Evolutionary conservation across 1,140 invertebrate species (phyloP).

Genomic region (Neuroterus valhalla): DNA sequence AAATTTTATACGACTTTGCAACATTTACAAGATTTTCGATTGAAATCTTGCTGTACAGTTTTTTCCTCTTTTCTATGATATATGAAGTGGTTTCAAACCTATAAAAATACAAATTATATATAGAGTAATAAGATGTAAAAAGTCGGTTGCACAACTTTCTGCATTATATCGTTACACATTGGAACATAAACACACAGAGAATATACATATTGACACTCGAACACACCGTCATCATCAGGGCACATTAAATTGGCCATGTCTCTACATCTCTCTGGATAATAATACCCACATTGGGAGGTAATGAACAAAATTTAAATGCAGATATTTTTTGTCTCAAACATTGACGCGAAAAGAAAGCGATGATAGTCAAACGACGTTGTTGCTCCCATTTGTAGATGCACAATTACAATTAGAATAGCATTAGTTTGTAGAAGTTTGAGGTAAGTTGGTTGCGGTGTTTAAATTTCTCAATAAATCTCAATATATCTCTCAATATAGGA

Average conservation of each 20-base stretch:
- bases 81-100: too few species aligned
- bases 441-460: constrained; percentile 62
- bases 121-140: not conserved
- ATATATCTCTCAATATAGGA: too few species aligned
- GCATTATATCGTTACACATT: not conserved
- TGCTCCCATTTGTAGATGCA: constrained; percentile 73
- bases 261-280: not conserved
- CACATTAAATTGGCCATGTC: not conserved
- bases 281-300: not conserved
- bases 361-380: constrained; percentile 60
- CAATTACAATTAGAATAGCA: constrained; percentile 67
- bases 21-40: too few species aligned
- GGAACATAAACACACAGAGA: not conserved
- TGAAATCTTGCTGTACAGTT: not conserved
- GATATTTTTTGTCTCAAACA: constrained; percentile 18
- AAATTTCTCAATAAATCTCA: too few species aligned
- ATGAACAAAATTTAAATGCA: constrained; percentile 7
- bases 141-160: not conserved
- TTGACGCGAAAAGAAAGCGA: constrained; percentile 36
- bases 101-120: too few species aligned
- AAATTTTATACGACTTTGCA: too few species aligned
- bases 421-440: constrained; percentile 65
- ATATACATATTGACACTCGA: not conserved
- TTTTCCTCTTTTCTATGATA: not conserved
- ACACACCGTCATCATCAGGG: not conserved